Conservation (phyloP, 2,797 vertebrate genomes). For the Notoglanidium macrostoma region DNA sequence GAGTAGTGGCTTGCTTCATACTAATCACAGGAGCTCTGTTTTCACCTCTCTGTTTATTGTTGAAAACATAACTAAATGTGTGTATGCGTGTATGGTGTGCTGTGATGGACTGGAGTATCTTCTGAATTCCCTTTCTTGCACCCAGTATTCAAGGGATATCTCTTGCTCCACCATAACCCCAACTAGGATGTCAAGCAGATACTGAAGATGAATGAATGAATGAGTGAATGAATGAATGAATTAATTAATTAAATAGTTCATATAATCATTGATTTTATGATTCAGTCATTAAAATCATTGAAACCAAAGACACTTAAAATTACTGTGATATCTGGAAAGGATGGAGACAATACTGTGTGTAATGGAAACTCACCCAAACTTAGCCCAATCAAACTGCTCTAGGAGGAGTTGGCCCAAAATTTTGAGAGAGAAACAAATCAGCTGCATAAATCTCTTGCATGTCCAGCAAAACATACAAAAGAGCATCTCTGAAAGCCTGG, state of each 20-base stretch:
- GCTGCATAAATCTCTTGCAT: not conserved
- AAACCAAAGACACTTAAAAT: constrained; percentile 10
- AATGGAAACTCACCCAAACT: not conserved
- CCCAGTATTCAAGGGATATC: not conserved
- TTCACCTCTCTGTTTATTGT: not conserved
- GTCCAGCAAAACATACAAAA: not conserved
- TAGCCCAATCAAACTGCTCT: not conserved
- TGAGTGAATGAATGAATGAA: not conserved
- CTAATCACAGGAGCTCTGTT: not conserved
- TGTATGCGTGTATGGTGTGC: not conserved
- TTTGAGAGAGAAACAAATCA: not conserved
- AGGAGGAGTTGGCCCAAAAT: not conserved
- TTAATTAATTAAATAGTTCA: not conserved
- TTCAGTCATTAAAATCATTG: not conserved
- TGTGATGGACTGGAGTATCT: not conserved
- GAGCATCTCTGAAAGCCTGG: not conserved
- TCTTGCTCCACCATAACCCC: not conserved
- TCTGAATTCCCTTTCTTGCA: not conserved
- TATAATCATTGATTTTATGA: not conserved
- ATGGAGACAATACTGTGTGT: not conserved
- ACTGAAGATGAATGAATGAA: not conserved
- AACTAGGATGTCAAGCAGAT: not conserved
- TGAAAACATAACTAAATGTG: not conserved
- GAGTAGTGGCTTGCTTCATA: not conserved
- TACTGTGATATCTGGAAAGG: not conserved